phyloP scores from a whole-genome alignment of 2,797 vertebrate species.

The Parauchenoglanis ngamensis region DNA sequence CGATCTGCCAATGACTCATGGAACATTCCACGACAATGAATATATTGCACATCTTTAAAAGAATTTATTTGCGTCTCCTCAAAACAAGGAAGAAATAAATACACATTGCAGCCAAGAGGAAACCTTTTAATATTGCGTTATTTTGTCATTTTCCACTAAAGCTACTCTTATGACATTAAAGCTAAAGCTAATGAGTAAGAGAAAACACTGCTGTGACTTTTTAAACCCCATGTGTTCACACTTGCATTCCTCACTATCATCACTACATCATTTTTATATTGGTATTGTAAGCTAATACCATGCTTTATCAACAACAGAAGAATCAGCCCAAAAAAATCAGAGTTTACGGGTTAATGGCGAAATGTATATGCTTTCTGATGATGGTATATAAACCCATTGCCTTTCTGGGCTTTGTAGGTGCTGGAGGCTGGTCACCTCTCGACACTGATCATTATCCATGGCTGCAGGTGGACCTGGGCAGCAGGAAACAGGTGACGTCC shows the following conservation, averaged over 20 bases:
- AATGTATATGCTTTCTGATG: not conserved
- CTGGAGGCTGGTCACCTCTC: conserved; percentile 95
- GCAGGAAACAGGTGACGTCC: conserved; percentile 85
- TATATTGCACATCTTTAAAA: not conserved
- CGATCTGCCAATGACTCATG: not conserved
- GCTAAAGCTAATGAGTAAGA: not conserved
- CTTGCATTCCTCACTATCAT: not conserved
- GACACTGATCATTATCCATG: conserved; percentile 96
- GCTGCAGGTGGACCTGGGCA: conserved; percentile 95
- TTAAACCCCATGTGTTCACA: not conserved
- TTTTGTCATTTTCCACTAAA: not conserved
- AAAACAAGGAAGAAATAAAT: not conserved
- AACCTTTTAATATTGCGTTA: not conserved
- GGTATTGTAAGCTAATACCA: not conserved
- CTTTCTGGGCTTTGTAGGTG: conserved; percentile 73
- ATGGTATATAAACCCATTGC: not conserved
- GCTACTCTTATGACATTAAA: not conserved
- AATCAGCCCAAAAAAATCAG: not conserved
- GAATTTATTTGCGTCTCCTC: not conserved
- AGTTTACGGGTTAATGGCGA: not conserved
- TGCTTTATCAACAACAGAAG: not conserved
- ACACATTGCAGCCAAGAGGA: too few relatives aligned
- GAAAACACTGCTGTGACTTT: not conserved
- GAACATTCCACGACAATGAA: not conserved
- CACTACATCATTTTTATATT: not conserved